These are phyloP conservation scores for Tiaroga cobitis DNA, from an alignment of 2,797 vertebrate genomes.

Conservation along the genomic window DNA sequence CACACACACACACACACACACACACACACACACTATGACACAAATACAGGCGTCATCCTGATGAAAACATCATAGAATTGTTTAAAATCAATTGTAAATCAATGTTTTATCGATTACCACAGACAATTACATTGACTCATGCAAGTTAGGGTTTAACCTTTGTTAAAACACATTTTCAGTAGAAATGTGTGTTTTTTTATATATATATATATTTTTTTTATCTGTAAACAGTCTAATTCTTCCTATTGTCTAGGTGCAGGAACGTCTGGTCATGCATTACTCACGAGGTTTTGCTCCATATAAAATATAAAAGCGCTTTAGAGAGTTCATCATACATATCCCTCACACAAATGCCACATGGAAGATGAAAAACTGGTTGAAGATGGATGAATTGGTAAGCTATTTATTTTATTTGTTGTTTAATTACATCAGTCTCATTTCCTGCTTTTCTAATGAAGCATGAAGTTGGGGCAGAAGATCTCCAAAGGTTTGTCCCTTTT, in stretches of 20 bases:
- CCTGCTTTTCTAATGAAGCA: not conserved
- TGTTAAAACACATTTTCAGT: slow-evolving; percentile 1
- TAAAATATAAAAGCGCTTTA: not conserved
- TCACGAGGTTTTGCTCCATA: not conserved
- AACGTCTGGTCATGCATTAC: not conserved
- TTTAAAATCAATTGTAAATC: too few relatives aligned
- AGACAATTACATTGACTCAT: not conserved
- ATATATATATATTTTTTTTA: too few relatives aligned
- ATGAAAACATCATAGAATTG: not conserved
- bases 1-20: not conserved
- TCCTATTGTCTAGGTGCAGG: not conserved
- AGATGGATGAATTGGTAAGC: not conserved
- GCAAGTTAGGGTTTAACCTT: not conserved
- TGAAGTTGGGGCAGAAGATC: not conserved
- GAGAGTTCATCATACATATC: not conserved
- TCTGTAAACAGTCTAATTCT: not conserved
- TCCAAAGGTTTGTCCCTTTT: not conserved
- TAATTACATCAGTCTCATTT: not conserved
- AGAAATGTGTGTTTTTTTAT: slow-evolving; percentile 4
- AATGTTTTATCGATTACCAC: not conserved
- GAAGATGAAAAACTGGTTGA: not conserved
- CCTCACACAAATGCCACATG: not conserved
- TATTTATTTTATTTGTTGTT: not conserved
- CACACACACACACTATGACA: not conserved
- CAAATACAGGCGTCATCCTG: not conserved